Evolutionary conservation across 1,140 invertebrate genomes (phyloP), one percentile per base, ranked within the genome.

Genomic region (Lordiphosa stackelbergi): DNA sequence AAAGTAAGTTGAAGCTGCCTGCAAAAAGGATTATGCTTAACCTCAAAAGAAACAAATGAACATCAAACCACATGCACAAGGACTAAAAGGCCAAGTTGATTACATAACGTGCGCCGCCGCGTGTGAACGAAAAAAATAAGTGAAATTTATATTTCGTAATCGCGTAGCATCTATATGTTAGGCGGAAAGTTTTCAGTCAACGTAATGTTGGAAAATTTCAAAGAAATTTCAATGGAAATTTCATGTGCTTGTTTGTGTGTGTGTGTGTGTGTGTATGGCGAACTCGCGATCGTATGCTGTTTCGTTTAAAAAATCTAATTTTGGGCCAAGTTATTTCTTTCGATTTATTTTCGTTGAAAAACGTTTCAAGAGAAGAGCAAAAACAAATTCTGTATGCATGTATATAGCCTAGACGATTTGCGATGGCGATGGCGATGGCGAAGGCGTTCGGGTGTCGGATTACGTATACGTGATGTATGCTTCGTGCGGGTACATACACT

Each of bases 401-500:
- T 48, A 70, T 55, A 59, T 65, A 58, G 63, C 22, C 60, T 52
- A 79, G 42, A 60, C 22, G 16, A n/a, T n/a, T n/a, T n/a, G n/a
- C n/a, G n/a, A n/a, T n/a, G n/a, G 16, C 54, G 52, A 16, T 16
- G 16, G 16, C 16, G 8, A 55, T 41, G 59, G 64, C 40, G 63
- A 60, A 62, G 59, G 53, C 66, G 77, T 75, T 77, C 81, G 81
- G 81, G 81, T 85, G 81, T 85, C 81, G 75, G 53, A 85, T 85
- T 85, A 74, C 79, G 70, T 79, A 79, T 71, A 68, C 78, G 69
- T 58, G 55, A 60, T 49, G 61, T 54, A 61, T 55, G 38, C 24
- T 59, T 55, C 57, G 56, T 51, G 46, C 54, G 73, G 73, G 74
- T 69, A 69, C 68, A 66, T 61, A 62, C 41, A 42, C 53, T 41